Conservation (phyloP, 2,797 vertebrate genomes). For the Mycteria americana region DNA sequence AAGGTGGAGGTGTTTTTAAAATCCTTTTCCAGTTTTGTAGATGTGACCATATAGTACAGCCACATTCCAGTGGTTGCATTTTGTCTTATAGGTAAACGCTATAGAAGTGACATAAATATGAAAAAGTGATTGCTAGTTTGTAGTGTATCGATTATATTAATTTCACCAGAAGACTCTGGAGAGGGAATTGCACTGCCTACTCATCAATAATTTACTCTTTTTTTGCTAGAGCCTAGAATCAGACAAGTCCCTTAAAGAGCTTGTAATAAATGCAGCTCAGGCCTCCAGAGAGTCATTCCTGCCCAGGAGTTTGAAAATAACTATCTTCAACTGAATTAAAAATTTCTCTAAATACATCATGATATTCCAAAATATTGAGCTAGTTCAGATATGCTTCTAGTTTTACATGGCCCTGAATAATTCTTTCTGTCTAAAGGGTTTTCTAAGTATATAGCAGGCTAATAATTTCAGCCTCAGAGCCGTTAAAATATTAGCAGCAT, state of each 20-base stretch:
- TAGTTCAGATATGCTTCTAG: neutral
- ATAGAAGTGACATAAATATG: slow-evolving; percentile 4
- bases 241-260: slow-evolving; percentile 24
- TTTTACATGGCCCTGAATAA: neutral
- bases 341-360: neutral
- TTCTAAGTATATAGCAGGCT: neutral
- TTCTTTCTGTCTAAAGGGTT: neutral
- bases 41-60: neutral
- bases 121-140: slow-evolving; percentile 15
- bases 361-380: neutral
- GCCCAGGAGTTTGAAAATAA: slow-evolving; percentile 19
- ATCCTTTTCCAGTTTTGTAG: neutral
- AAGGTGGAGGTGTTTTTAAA: neutral
- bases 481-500: neutral
- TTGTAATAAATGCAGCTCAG: slow-evolving; percentile 33
- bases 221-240: neutral
- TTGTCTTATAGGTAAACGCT: neutral
- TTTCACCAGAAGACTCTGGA: slow-evolving; percentile 46
- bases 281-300: slow-evolving; percentile 28
- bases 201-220: slow-evolving; percentile 46
- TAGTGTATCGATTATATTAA: slow-evolving; percentile 40
- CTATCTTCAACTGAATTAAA: slow-evolving; percentile 29
- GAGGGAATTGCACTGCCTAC: slow-evolving; percentile 41
- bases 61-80: neutral
- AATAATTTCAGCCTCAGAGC: neutral